These are phyloP conservation scores for Netelia melanura DNA, from an alignment of 2,888 invertebrate genomes.

Conservation along the genomic window DNA sequence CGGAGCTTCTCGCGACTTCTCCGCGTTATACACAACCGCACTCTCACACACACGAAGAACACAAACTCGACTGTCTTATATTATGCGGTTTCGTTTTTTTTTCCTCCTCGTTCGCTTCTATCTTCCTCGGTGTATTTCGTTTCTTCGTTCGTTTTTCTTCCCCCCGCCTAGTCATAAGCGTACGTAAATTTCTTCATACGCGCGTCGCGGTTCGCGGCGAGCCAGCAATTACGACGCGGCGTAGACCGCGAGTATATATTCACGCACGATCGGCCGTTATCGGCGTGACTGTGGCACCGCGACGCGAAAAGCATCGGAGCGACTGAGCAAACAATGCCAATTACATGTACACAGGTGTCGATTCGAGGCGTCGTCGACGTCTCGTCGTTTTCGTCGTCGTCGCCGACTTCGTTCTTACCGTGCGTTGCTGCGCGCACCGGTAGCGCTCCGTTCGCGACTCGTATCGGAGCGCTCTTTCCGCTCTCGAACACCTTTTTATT, in stretches of 20 bases:
- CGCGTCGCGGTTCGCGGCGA: slow-evolving; percentile 28
- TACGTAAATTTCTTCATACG: slow-evolving; percentile 12
- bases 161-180: neutral
- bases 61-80: slow-evolving; percentile 8
- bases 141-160: slow-evolving; percentile 25
- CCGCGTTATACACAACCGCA: neutral
- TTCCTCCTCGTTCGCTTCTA: slow-evolving; percentile 13
- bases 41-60: neutral
- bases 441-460: slow-evolving; percentile 53
- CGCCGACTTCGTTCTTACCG: slow-evolving; percentile 57
- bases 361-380: slow-evolving; percentile 72
- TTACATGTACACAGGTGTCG: slow-evolving; percentile 82
- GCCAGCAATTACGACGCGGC: slow-evolving; percentile 59
- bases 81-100: slow-evolving; percentile 13
- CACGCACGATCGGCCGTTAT: slow-evolving; percentile 35
- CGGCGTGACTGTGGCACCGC: slow-evolving; percentile 64
- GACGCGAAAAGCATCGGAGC: slow-evolving; percentile 67
- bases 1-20: slow-evolving; percentile 17
- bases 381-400: slow-evolving; percentile 63
- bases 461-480: slow-evolving; percentile 18
- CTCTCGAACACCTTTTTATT: slow-evolving; percentile 5
- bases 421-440: slow-evolving; percentile 57
- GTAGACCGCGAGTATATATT: slow-evolving; percentile 52
- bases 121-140: slow-evolving; percentile 14
- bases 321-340: slow-evolving; percentile 82